These are phyloP conservation scores for Drosophila orena DNA, from an alignment of 1,140 invertebrate genomes.

Conservation along the genomic window DNA sequence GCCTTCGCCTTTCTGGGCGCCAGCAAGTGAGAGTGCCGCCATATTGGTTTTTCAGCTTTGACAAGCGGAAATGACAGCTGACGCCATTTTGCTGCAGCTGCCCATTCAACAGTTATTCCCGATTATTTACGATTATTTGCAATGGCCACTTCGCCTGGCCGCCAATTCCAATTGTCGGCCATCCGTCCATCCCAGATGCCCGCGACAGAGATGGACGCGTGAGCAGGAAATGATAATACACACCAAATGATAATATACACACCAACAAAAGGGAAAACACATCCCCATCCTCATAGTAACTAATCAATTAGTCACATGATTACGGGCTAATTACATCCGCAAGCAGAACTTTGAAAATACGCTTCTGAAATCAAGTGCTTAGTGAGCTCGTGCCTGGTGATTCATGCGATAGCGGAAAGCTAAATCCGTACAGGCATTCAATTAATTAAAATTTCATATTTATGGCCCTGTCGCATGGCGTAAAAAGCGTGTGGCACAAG, in stretches of 20 bases:
- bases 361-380: not conserved
- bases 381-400: not conserved
- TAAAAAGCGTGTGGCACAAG: conserved; percentile 45
- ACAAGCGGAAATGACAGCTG: conserved; percentile 56
- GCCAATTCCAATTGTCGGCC: conserved; percentile 8
- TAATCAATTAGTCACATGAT: not conserved
- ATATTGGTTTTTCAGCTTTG: conserved; percentile 51
- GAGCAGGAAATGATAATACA: not conserved
- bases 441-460: conserved; percentile 79
- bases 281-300: not conserved
- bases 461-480: conserved; percentile 62
- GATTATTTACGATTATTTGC: conserved; percentile 37
- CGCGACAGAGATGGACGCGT: not conserved
- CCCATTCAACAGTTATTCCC: conserved; percentile 31
- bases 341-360: not conserved
- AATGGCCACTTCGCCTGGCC: not conserved
- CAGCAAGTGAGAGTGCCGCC: conserved; percentile 8
- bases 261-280: too few species aligned
- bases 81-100: conserved; percentile 51
- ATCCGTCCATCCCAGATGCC: not conserved
- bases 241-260: not conserved
- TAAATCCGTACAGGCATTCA: conserved; percentile 48
- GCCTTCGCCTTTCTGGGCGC: not conserved
- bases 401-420: not conserved
- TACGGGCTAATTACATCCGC: not conserved